Conservation (phyloP, 2,113 vertebrate genomes). For the Ariopsis seemanni region DNA sequence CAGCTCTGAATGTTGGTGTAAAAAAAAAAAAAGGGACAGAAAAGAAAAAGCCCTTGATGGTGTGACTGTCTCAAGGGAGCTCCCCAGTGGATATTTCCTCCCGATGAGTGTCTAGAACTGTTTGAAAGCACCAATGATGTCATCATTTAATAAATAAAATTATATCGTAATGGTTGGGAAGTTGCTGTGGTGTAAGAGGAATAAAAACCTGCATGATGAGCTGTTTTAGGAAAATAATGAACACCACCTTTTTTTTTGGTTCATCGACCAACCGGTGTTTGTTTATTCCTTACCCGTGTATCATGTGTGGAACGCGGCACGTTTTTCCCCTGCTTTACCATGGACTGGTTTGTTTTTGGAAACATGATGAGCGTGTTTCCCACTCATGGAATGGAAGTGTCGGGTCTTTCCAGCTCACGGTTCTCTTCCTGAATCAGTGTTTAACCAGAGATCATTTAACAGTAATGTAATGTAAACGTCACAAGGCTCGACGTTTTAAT, state of each 20-base stretch:
- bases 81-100: too few species aligned
- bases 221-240: neutral
- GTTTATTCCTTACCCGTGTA: neutral
- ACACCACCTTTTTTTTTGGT: too few species aligned
- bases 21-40: too few species aligned
- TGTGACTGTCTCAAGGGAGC: too few species aligned
- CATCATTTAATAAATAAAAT: neutral
- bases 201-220: neutral
- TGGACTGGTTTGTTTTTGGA: neutral
- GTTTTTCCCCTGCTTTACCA: neutral
- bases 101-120: too few species aligned
- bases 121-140: neutral
- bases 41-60: too few species aligned
- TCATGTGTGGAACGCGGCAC: neutral
- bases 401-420: constrained; percentile 67
- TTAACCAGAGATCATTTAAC: neutral
- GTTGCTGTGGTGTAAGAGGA: neutral
- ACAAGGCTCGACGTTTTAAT: too few species aligned
- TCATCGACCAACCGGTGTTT: too few species aligned
- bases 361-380: neutral
- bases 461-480: neutral
- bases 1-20: too few species aligned
- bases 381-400: constrained; percentile 33
- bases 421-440: constrained; percentile 6
- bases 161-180: neutral